Evolutionary conservation across 1,140 invertebrate genomes (phyloP).

Genomic region (Microplitis mediator): DNA sequence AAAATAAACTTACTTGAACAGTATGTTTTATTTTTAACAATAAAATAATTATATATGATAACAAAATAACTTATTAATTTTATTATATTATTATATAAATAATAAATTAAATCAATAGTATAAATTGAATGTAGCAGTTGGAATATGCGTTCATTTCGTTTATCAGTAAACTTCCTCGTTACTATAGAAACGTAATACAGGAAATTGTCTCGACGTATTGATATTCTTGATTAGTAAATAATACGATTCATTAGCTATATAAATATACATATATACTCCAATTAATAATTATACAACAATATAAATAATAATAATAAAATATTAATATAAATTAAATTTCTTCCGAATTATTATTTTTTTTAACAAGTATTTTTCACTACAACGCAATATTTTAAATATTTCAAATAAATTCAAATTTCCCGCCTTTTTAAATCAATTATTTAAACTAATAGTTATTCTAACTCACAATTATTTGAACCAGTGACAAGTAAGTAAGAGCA

Average conservation of each 20-base stretch:
- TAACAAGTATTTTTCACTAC: not conserved
- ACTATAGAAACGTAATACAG: slow-evolving; percentile 15
- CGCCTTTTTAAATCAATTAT: too few species aligned
- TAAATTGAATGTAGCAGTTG: not conserved
- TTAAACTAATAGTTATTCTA: too few species aligned
- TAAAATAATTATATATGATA: not conserved
- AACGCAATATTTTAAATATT: not conserved
- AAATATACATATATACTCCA: too few species aligned
- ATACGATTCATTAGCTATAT: not conserved
- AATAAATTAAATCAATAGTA: not conserved
- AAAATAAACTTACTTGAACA: too few species aligned
- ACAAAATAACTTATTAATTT: not conserved
- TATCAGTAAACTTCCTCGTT: slow-evolving; percentile 19
- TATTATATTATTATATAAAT: not conserved
- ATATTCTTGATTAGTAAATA: slow-evolving; percentile 10
- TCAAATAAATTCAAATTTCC: too few species aligned
- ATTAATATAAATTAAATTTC: too few species aligned
- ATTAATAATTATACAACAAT: too few species aligned
- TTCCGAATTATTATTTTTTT: not conserved
- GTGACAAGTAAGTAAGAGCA: too few species aligned
- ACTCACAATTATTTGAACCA: too few species aligned
- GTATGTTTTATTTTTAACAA: too few species aligned
- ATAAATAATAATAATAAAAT: too few species aligned
- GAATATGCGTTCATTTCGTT: slow-evolving; percentile 6
- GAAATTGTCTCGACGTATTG: slow-evolving; percentile 1